A percentile compares a stretch with the other conserved stretches of the same genome.
phyloP scores from a whole-genome alignment of 1,140 invertebrate genomes.

The Halyomorpha halys region DNA sequence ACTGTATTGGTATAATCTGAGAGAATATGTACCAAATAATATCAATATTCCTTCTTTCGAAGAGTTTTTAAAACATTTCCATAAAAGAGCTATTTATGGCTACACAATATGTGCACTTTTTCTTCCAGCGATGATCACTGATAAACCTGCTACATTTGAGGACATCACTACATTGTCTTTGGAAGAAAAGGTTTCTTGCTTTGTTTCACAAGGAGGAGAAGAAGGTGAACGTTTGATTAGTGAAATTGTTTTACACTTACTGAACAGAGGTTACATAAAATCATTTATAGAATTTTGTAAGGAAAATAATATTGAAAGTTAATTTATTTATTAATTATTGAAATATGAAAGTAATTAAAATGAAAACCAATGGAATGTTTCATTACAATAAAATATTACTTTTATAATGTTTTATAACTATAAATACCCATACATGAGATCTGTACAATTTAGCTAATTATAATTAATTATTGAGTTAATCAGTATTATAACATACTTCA shows the following conservation, averaged over 20 bases:
- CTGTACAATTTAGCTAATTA: too few relatives aligned
- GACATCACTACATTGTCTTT: neutral
- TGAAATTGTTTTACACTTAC: neutral
- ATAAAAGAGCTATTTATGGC: slow-evolving; percentile 33
- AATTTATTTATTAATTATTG: too few relatives aligned
- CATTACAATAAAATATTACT: too few relatives aligned
- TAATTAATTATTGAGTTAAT: too few relatives aligned
- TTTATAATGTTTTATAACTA: too few relatives aligned
- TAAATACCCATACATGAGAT: too few relatives aligned
- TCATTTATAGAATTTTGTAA: slow-evolving; percentile 1
- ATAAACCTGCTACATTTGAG: neutral
- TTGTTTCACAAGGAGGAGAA: neutral
- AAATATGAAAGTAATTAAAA: too few relatives aligned
- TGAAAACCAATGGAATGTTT: too few relatives aligned
- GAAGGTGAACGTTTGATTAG: neutral
- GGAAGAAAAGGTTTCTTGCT: neutral
- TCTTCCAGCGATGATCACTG: slow-evolving; percentile 29
- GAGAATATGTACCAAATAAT: neutral
- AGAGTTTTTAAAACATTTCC: slow-evolving; percentile 34
- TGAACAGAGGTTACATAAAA: neutral
- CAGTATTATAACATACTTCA: too few relatives aligned
- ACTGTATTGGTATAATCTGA: slow-evolving; percentile 33
- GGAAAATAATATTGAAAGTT: too few relatives aligned
- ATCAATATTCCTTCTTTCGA: slow-evolving; percentile 28
- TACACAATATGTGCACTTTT: slow-evolving; percentile 35